These are phyloP conservation scores for Metacarcinus magister DNA, from an alignment of 2,888 invertebrate genomes.

Conservation along the genomic window DNA sequence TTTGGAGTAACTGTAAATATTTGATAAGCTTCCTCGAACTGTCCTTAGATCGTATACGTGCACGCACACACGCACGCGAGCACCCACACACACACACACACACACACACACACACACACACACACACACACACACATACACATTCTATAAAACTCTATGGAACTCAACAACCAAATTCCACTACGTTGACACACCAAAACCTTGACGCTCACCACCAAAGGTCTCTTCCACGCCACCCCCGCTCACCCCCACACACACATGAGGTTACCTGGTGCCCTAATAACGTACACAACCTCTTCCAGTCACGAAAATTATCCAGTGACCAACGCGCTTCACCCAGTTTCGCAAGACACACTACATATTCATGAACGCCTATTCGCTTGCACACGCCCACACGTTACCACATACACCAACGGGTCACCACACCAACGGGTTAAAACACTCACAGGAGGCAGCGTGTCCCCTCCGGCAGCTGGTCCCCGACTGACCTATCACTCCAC, in stretches of 20 bases:
- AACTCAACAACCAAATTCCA: not conserved
- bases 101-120: not conserved
- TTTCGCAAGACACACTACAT: not conserved
- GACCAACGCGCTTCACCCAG: not conserved
- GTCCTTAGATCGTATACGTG: not conserved
- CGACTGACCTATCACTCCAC: conserved; percentile 34
- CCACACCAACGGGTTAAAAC: not conserved
- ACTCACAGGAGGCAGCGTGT: conserved; percentile 31
- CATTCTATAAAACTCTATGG: not conserved
- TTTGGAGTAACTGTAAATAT: not conserved
- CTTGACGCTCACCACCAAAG: not conserved
- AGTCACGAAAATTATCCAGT: not conserved
- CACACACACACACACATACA: not conserved
- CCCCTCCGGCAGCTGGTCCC: not conserved
- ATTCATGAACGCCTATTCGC: not conserved
- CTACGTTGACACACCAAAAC: not conserved
- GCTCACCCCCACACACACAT: not conserved
- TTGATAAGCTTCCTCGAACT: not conserved
- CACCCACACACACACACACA: not conserved
- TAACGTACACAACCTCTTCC: not conserved
- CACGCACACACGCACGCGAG: not conserved
- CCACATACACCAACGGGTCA: not conserved
- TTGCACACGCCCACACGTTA: conserved; percentile 21
- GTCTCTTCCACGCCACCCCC: not conserved
- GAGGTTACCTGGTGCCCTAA: not conserved